These are phyloP conservation scores for Rhopalosiphum padi DNA, from an alignment of 1,140 invertebrate species.

Conservation along the genomic window DNA sequence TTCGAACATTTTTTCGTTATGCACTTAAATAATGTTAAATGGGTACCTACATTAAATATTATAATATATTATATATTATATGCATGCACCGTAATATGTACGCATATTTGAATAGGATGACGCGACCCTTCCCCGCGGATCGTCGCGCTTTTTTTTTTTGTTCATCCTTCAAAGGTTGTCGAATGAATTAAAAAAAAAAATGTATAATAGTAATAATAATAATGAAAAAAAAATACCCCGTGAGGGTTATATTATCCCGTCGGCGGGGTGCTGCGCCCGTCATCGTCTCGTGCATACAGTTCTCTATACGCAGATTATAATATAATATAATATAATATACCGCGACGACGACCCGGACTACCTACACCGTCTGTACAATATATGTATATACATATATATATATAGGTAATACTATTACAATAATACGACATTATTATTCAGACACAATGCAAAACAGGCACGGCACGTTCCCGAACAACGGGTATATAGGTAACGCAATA, in stretches of 20 bases:
- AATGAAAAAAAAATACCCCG: neutral
- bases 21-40: neutral
- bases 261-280: neutral
- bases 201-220: neutral
- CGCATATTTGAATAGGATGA: conserved; percentile 35
- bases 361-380: neutral
- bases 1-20: neutral
- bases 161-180: conserved; percentile 41
- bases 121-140: conserved; percentile 27
- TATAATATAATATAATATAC: conserved; percentile 22
- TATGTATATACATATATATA: neutral
- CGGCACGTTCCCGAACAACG: conserved; percentile 39
- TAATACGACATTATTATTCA: conserved; percentile 47
- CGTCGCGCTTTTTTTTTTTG: conserved; percentile 23
- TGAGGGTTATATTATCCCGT: conserved; percentile 13
- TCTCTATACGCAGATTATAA: conserved; percentile 39
- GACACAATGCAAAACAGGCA: conserved; percentile 58
- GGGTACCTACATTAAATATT: conserved; percentile 6
- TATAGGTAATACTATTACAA: conserved; percentile 22
- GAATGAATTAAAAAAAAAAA: conserved; percentile 35
- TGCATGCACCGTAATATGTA: neutral
- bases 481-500: neutral
- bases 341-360: conserved; percentile 14
- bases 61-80: conserved; percentile 3
- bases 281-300: neutral